Conservation (phyloP, 1,140 invertebrate genomes). For the Cyrtorhinus lividipennis region DNA sequence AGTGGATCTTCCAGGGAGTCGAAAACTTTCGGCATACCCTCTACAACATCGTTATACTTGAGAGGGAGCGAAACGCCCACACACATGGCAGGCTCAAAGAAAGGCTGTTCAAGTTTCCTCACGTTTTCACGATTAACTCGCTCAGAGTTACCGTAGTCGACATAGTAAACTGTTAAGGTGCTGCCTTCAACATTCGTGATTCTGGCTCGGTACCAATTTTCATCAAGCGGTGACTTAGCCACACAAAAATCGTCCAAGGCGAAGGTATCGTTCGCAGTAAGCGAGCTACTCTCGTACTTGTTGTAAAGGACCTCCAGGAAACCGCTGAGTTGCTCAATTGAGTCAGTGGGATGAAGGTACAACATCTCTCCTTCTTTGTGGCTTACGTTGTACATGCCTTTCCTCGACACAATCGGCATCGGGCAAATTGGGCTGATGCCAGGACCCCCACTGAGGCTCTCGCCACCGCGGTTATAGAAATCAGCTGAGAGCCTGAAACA, state of each 20-base stretch:
- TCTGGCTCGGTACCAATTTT: constrained; percentile 37
- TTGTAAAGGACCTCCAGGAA: constrained; percentile 38
- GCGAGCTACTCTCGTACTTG: constrained; percentile 38
- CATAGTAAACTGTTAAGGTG: constrained; percentile 29
- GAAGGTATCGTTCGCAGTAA: too few species aligned
- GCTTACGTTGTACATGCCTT: constrained; percentile 34
- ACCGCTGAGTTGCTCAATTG: too few species aligned
- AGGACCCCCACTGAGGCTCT: constrained; percentile 37
- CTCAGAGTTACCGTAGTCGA: constrained; percentile 40
- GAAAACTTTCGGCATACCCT: constrained; percentile 24
- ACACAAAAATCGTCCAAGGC: constrained; percentile 42
- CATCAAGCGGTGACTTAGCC: constrained; percentile 38
- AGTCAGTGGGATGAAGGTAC: constrained; percentile 38
- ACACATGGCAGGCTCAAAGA: constrained; percentile 37
- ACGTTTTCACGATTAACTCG: constrained; percentile 25
- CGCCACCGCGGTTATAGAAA: constrained; percentile 38
- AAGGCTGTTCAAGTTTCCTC: constrained; percentile 34
- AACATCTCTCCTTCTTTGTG: constrained; percentile 37
- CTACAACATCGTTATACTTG: constrained; percentile 29
- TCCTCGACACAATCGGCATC: constrained; percentile 38
- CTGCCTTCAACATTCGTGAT: constrained; percentile 8
- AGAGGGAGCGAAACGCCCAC: constrained; percentile 33
- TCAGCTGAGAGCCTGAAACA: constrained; percentile 40
- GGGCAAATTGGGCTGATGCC: constrained; percentile 38
- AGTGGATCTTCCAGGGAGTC: constrained; percentile 29